These are phyloP conservation scores for Tyria jacobaeae DNA, from an alignment of 2,888 invertebrate genomes.

Conservation along the genomic window DNA sequence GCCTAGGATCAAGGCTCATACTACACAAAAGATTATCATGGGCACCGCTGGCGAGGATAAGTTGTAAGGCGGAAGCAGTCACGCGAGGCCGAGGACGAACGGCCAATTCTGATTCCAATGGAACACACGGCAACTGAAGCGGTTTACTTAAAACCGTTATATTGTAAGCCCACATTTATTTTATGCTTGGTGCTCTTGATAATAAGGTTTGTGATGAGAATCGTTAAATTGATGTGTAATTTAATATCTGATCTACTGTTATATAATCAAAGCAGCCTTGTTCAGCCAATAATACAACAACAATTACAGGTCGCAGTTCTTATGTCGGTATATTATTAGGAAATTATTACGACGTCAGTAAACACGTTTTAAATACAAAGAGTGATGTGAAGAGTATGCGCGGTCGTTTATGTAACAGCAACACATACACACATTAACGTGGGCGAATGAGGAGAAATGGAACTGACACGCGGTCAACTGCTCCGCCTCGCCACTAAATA, in stretches of 20 bases:
- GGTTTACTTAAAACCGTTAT: slow-evolving; percentile 57
- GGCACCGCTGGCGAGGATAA: slow-evolving; percentile 82
- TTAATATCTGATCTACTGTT: neutral
- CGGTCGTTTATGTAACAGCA: slow-evolving; percentile 67
- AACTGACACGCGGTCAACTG: slow-evolving; percentile 46
- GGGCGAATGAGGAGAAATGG: slow-evolving; percentile 53
- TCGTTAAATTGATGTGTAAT: slow-evolving; percentile 5
- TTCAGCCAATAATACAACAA: slow-evolving; percentile 27
- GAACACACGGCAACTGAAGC: slow-evolving; percentile 69
- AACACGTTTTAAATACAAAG: slow-evolving; percentile 76
- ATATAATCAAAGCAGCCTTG: neutral
- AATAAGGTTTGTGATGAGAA: slow-evolving; percentile 1
- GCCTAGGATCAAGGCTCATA: slow-evolving; percentile 80
- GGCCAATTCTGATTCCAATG: slow-evolving; percentile 77
- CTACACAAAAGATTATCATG: slow-evolving; percentile 82
- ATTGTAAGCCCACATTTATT: slow-evolving; percentile 38
- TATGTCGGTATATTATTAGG: slow-evolving; percentile 55
- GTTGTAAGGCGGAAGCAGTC: slow-evolving; percentile 80
- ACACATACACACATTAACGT: slow-evolving; percentile 61
- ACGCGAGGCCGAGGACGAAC: slow-evolving; percentile 83
- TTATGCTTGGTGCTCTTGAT: slow-evolving; percentile 18
- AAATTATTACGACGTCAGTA: slow-evolving; percentile 66
- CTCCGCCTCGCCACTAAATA: slow-evolving; percentile 53
- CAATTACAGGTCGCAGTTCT: neutral
- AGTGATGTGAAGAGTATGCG: slow-evolving; percentile 65